phyloP scores from a whole-genome alignment of 2,113 vertebrate species.

The Parus major region DNA sequence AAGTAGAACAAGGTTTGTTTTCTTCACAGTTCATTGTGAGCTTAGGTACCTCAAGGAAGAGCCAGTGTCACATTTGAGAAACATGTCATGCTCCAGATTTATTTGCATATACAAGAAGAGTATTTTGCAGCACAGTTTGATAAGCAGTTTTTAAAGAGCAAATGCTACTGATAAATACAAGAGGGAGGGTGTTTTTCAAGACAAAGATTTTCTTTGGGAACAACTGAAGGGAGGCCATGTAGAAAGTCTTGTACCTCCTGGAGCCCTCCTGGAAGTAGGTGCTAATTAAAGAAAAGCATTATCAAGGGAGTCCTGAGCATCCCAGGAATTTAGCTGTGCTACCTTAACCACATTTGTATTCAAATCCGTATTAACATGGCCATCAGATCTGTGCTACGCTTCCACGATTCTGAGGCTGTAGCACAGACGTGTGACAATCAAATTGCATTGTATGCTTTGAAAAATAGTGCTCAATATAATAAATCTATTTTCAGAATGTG shows the following conservation, averaged over 20 bases:
- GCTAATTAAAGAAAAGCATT: background rate
- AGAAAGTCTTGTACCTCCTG: background rate
- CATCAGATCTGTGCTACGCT: fast-evolving
- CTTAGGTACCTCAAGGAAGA: background rate
- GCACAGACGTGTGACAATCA: fast-evolving
- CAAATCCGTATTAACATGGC: background rate
- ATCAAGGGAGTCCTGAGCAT: background rate
- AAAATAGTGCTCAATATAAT: background rate
- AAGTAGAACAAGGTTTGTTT: conserved; percentile 8
- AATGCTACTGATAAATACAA: background rate
- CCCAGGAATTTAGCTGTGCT: background rate
- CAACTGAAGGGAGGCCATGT: background rate
- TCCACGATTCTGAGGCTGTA: background rate
- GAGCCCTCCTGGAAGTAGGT: background rate
- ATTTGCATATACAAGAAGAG: conserved; percentile 1
- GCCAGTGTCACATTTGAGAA: background rate
- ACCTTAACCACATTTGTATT: background rate
- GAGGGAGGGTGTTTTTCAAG: background rate
- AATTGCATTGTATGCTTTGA: background rate
- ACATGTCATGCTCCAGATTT: background rate
- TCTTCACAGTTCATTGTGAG: background rate
- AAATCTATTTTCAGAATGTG: background rate
- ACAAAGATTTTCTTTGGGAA: background rate
- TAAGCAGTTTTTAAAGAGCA: conserved; percentile 1
- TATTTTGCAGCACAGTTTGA: background rate